Evolutionary conservation across 1,140 invertebrate species (phyloP), one percentile per base, ranked within the genome.

Genomic region (Ooceraea biroi): DNA sequence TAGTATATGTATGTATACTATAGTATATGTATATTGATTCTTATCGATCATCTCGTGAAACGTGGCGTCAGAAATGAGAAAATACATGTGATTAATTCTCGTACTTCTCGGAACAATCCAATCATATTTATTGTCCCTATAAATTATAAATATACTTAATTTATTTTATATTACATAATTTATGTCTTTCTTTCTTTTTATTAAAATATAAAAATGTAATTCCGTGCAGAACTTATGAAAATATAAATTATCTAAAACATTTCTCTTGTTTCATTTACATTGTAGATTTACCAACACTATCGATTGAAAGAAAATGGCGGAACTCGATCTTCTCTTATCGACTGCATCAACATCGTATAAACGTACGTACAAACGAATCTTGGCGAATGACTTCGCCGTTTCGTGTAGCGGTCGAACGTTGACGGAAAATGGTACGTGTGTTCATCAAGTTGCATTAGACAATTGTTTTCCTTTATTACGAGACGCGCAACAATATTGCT

Each of bases 381-480:
- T 74, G 25, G 36, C 69, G 44, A 27, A 88, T 88, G 87, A 88
- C 87, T 88, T 41, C 71, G 88, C 87, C 57, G 82, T 89, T 89
- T 89, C 82, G 36, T 41, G 57, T 55, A 60, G 17, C 44, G 63
- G n/a, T 52, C 17, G 30, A 71, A 58, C 10, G 41, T 61, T 80
- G 46, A 83, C 10, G 10, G 46, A 58, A 63, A 41, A 89, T 88
- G 87, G 87, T 88, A 73, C 61, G 17, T 65, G 17, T 68, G 1
- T 41, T 7, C 36, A 36, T 36, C 27, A 69, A 86, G 11, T 36
- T 57, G 17, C 10, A 27, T 41, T 22, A 22, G 10, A n/a, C 36
- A 36, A 12, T 22, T 46, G 48, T n/a, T 61, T 61, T 73, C 36
- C 74, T 74, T 73, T 74, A 80, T 25, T 14, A 8, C 0, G 14